Evolutionary conservation across 2,797 vertebrate species (phyloP).

Genomic region (Xenentodon cancila): DNA sequence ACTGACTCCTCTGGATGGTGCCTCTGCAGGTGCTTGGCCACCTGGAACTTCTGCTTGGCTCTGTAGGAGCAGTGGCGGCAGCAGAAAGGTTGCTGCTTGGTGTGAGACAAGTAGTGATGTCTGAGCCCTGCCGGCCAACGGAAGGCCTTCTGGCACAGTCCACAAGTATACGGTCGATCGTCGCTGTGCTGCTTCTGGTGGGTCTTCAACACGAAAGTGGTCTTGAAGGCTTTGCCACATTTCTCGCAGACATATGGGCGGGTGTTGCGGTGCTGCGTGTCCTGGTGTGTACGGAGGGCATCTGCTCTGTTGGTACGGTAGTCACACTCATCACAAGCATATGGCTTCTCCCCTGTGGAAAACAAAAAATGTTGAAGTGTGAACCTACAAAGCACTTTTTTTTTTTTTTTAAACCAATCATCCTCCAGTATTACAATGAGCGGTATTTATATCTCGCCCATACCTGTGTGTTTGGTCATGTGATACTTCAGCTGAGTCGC

Average conservation of each 20-base stretch:
- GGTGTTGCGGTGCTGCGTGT: constrained; percentile 89
- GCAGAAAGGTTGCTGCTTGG: constrained; percentile 91
- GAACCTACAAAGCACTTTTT: not conserved
- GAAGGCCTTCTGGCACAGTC: constrained; percentile 89
- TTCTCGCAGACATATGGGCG: constrained; percentile 96
- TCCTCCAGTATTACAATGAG: too few species aligned
- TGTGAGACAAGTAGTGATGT: constrained; percentile 96
- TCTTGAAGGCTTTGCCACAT: constrained; percentile 98
- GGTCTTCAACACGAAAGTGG: constrained; percentile 92
- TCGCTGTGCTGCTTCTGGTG: constrained; percentile 95
- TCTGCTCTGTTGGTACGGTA: constrained; percentile 95
- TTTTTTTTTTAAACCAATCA: not conserved
- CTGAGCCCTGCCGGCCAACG: constrained; percentile 95
- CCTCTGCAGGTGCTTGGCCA: constrained; percentile 92
- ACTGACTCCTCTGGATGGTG: constrained; percentile 88
- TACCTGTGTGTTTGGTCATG: constrained; percentile 98
- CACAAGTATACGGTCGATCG: constrained; percentile 89
- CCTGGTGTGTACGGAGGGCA: constrained; percentile 89
- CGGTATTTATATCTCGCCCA: not conserved
- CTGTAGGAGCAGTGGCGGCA: constrained; percentile 92
- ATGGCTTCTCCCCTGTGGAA: constrained; percentile 89
- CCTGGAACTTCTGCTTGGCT: constrained; percentile 98
- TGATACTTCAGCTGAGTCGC: constrained; percentile 98
- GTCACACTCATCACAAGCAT: constrained; percentile 89
- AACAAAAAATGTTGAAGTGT: not conserved